Percentiles rank a stretch among this genome's conserved stretches.
phyloP scores from a whole-genome alignment of 1,140 invertebrate genomes.

The Drosophila tsacasi region DNA sequence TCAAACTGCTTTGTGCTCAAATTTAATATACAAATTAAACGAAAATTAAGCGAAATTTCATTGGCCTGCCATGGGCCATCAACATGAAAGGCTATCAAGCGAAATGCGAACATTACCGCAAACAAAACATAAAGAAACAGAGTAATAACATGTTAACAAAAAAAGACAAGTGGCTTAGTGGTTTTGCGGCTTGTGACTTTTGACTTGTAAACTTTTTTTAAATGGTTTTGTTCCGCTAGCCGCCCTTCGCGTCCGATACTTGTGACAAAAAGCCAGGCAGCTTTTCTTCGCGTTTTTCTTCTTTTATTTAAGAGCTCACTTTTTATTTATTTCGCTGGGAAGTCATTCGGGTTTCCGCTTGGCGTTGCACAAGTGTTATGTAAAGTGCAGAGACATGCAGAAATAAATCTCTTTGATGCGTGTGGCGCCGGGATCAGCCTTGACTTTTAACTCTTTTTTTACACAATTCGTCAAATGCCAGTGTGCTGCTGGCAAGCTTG shows the following conservation, averaged over 20 bases:
- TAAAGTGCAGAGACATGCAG: constrained; percentile 40
- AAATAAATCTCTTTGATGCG: constrained; percentile 38
- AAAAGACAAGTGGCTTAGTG: constrained; percentile 17
- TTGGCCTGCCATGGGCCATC: constrained; percentile 32
- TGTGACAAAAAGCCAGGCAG: constrained; percentile 14
- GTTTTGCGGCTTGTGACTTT: constrained; percentile 26
- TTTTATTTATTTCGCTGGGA: constrained; percentile 29
- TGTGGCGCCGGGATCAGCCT: constrained; percentile 43
- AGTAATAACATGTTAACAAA: constrained; percentile 12
- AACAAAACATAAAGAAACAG: constrained; percentile 17
- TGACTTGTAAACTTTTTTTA: constrained; percentile 25
- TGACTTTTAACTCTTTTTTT: constrained; percentile 60
- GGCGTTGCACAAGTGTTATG: constrained; percentile 57
- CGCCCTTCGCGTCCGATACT: constrained; percentile 17
- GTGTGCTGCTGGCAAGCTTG: constrained; percentile 10
- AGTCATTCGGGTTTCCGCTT: constrained; percentile 61
- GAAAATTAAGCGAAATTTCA: constrained; percentile 44
- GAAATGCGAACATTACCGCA: constrained; percentile 17
- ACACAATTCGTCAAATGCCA: constrained; percentile 57
- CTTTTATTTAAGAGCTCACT: constrained; percentile 17
- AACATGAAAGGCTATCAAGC: constrained; percentile 32
- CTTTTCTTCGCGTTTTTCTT: constrained; percentile 15
- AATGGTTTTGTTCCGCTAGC: constrained; percentile 42
- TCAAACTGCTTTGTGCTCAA: constrained; percentile 23
- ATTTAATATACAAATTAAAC: constrained; percentile 46